Evolutionary conservation across 2,113 vertebrate species (phyloP), one percentile per base, ranked within the genome.

Genomic region (Regulus satrapa): DNA sequence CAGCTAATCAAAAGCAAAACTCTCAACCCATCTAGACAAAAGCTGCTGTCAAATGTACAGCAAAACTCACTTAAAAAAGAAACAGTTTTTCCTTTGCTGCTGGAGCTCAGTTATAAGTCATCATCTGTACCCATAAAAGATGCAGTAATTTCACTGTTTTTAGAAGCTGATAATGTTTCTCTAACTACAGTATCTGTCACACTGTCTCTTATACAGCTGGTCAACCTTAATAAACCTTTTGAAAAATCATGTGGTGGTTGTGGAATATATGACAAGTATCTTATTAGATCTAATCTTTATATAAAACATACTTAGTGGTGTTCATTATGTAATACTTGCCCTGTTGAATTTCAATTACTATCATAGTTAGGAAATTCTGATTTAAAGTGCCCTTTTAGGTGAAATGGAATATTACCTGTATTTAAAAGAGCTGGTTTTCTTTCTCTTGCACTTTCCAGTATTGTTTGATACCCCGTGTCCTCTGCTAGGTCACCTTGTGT

Each of bases 221-320:
- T 66, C 87, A 91, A 77, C 87, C 81, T 92, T 74, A 85, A 66
- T 94, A 91, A 95, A 92, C 92, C 84, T 89, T 95, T 89, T 85
- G 58, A 88, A 95, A 95, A 91, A 79, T 92, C 62, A 32, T 64
- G 85, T 92, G 88, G 40, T 82, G 88, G 66, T 95, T 84, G 85
- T 54, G 58, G 62, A 96, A 88, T 95, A 87, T 89, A 85, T 85
- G 78, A 91, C 77, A 91, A 93, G 77, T 93, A 93, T 91, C 91
- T 79, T 82, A 66, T 69, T 88, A 58, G 77, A 91, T 83, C 58
- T 89, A 73, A 89, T 96, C 58, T 88, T 95, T 89, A 80, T 89
- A 88, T 89, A 83, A 95, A 91, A 85, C 85, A 88, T 58, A 41
- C 58, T 91, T 88, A 85, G 66, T 2, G 2, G 9, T 74, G 43